These are phyloP conservation scores for Leptinotarsa peninsularis DNA, from an alignment of 2,888 invertebrate species.

Conservation along the genomic window DNA sequence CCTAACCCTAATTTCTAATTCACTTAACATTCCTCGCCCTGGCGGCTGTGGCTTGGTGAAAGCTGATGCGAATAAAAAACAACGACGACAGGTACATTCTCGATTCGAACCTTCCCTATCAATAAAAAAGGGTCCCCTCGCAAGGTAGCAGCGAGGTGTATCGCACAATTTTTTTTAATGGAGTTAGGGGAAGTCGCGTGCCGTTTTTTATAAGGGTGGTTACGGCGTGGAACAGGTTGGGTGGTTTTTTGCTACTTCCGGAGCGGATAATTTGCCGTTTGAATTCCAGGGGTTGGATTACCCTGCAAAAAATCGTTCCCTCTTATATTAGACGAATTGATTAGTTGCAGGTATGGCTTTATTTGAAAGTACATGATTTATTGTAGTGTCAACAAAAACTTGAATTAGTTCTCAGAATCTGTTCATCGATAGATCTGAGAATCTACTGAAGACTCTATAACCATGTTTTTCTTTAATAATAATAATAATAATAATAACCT, in stretches of 20 bases:
- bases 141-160: slow-evolving; percentile 22
- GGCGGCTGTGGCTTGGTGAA: slow-evolving; percentile 2
- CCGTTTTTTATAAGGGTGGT: slow-evolving; percentile 33
- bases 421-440: no score
- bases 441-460: no score
- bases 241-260: slow-evolving; percentile 30
- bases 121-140: slow-evolving; percentile 24
- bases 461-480: no score
- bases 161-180: slow-evolving; percentile 20
- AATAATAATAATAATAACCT: no score
- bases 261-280: slow-evolving; percentile 26
- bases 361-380: neutral
- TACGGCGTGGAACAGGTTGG: slow-evolving; percentile 30
- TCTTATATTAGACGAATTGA: neutral
- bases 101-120: slow-evolving; percentile 5
- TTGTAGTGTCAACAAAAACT: neutral
- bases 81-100: slow-evolving; percentile 24
- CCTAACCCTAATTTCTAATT: slow-evolving; percentile 39
- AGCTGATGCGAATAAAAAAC: slow-evolving; percentile 39
- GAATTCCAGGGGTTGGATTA: slow-evolving; percentile 28
- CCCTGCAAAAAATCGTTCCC: slow-evolving; percentile 25
- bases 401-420: neutral
- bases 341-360: neutral
- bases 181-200: slow-evolving; percentile 25
- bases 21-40: slow-evolving; percentile 38